These are phyloP conservation scores for Diachasma alloeum DNA, from an alignment of 1,140 invertebrate species.

Conservation along the genomic window DNA sequence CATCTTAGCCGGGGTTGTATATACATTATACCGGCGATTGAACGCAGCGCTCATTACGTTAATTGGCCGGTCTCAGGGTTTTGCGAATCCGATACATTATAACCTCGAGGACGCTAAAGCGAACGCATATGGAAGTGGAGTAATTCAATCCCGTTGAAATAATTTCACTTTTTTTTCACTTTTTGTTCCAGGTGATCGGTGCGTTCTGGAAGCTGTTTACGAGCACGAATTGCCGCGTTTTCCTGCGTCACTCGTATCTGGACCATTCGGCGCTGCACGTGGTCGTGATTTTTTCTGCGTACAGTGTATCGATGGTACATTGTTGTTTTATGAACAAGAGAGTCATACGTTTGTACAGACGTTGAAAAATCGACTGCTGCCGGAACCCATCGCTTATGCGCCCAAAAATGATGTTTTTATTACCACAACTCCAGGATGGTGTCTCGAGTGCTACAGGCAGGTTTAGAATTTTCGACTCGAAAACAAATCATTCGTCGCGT, in stretches of 20 bases:
- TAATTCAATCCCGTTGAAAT: slow-evolving; percentile 16
- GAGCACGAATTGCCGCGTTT: slow-evolving; percentile 73
- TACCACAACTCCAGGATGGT: slow-evolving; percentile 76
- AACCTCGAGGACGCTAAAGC: background rate
- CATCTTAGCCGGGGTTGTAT: background rate
- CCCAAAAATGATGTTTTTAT: slow-evolving; percentile 83
- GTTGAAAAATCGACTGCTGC: slow-evolving; percentile 79
- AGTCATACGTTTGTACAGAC: slow-evolving; percentile 79
- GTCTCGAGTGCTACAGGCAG: slow-evolving; percentile 83
- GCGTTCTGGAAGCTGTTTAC: slow-evolving; percentile 69
- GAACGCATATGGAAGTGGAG: slow-evolving; percentile 13
- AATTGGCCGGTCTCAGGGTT: slow-evolving; percentile 23
- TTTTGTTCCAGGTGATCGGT: slow-evolving; percentile 70
- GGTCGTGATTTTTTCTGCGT: slow-evolving; percentile 86
- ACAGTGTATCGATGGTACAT: slow-evolving; percentile 83
- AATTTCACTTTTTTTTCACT: slow-evolving; percentile 11
- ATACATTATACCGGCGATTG: slow-evolving; percentile 7
- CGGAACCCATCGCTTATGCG: slow-evolving; percentile 80
- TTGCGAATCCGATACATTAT: slow-evolving; percentile 16
- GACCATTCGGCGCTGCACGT: slow-evolving; percentile 82
- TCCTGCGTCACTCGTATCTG: slow-evolving; percentile 75
- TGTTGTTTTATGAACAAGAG: slow-evolving; percentile 90
- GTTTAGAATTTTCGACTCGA: no score
- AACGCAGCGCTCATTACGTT: slow-evolving; percentile 27
- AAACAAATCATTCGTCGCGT: no score